Base-by-base conservation (phyloP, 1,140 invertebrate species). In the Aphidius gifuensis region DNA sequence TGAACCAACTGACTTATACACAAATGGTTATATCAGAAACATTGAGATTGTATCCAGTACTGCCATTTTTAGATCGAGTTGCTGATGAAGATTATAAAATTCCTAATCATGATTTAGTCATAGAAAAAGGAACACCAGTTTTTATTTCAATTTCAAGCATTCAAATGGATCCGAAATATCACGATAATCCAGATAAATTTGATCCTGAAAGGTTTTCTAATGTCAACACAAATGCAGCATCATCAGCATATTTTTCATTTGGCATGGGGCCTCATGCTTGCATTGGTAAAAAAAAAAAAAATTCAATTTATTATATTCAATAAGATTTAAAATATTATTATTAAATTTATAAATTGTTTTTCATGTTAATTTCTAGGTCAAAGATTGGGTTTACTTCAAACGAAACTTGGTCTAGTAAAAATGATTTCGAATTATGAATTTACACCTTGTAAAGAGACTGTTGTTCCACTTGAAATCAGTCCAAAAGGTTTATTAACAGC, bases 201-300 rank as follows among this genome's bases (percentile, higher is more conserved):
- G 66, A 83, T 69, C 93, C 93, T 0, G 88, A 92, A 50, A 80
- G 92, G 66, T 93, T 92, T 75, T 76, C 72, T 4, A 80, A 84
- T 5, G 79, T 77, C 58, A 78, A 80, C 8, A 76, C 77, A 5
- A 71, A 83, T 39, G 73, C 76, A 55, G 58, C 64, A 8, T 69
- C 77, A 2, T 83, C 69, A 55, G 74, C 74, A 0, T 87, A 82
- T 64, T 69, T 86, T 6, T 84, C 86, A 2, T 88, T 88, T 68
- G 85, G 85, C 5, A 84, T 82, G 9, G 86, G 78, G 6, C 81
- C 83, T 4, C 74, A 83, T 40, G 80, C 80, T 58, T 87, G 86
- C 62, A 86, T 87, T 32, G 80, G 80, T 76, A 66, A 44, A 44
- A 44, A 44, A 8, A 44, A 44, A 7, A 11, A 3, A 8, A 7